A percentile compares a stretch with the other conserved stretches of the same genome.
phyloP scores from a whole-genome alignment of 2,888 invertebrate genomes.

The Diploptera punctata region DNA sequence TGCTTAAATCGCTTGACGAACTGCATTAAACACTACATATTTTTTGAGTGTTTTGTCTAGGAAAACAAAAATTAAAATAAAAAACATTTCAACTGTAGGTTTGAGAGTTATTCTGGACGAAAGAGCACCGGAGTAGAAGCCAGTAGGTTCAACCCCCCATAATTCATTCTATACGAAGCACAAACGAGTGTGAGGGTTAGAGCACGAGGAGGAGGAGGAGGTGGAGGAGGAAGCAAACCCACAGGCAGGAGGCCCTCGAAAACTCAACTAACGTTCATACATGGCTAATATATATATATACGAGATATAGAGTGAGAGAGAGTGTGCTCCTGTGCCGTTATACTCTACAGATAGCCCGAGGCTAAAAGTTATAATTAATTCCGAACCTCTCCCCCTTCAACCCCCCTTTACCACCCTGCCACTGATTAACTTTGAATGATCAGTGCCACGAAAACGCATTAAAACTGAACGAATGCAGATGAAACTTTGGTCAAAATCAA shows the following conservation, averaged over 20 bases:
- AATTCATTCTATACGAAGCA: constrained; percentile 30
- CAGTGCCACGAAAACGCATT: constrained; percentile 42
- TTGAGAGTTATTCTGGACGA: constrained; percentile 27
- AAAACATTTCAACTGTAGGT: constrained; percentile 27
- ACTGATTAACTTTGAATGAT: constrained; percentile 42
- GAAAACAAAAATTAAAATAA: constrained; percentile 27
- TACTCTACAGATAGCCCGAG: constrained; percentile 29
- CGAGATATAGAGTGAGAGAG: neutral
- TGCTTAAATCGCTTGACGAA: constrained; percentile 1
- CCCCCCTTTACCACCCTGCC: constrained; percentile 26
- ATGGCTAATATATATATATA: constrained; percentile 24
- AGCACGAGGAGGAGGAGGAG: neutral
- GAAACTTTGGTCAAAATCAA: constrained; percentile 42
- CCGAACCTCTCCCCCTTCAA: constrained; percentile 28
- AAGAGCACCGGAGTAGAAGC: constrained; percentile 32
- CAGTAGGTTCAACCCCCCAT: constrained; percentile 31
- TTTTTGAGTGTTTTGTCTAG: constrained; percentile 26
- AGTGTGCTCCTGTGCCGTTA: constrained; percentile 9
- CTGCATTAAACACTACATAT: constrained; percentile 22
- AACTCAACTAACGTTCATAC: constrained; percentile 30
- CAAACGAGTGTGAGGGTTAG: constrained; percentile 3
- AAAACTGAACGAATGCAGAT: constrained; percentile 42
- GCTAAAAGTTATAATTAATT: constrained; percentile 42
- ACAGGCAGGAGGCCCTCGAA: constrained; percentile 20
- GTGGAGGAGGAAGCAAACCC: constrained; percentile 18